These are phyloP conservation scores for Lipotes vexillifer DNA, from an alignment of 2,113 vertebrate genomes.

Conservation along the genomic window DNA sequence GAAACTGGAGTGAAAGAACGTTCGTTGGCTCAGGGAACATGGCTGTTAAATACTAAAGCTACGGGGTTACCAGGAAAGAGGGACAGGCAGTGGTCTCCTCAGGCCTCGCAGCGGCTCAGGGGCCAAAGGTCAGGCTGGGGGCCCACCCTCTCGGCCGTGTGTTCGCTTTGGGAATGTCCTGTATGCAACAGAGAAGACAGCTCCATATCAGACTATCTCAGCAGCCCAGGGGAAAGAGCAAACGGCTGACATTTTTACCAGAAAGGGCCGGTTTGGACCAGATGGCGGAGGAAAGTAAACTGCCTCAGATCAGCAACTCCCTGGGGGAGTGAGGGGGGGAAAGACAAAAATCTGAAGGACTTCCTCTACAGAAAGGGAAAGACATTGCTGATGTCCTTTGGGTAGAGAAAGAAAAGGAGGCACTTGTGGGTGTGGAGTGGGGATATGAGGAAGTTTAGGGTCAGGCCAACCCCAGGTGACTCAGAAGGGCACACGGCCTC, in stretches of 20 bases:
- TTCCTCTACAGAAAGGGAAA: background rate
- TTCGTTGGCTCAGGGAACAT: background rate
- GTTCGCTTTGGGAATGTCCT: background rate
- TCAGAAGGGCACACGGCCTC: background rate
- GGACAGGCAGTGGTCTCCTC: background rate
- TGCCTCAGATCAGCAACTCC: background rate
- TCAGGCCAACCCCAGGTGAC: background rate
- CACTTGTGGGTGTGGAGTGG: background rate
- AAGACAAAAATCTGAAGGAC: background rate
- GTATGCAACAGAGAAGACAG: background rate
- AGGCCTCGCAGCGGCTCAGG: background rate
- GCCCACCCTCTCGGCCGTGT: background rate
- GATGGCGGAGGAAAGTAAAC: background rate
- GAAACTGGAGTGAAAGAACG: rapidly evolving
- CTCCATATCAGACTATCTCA: background rate
- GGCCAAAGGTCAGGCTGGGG: background rate
- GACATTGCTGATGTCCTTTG: background rate
- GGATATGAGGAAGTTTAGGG: background rate
- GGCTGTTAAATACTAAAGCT: slow-evolving; percentile 12
- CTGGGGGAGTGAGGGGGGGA: background rate
- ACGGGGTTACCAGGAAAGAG: background rate
- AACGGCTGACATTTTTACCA: background rate
- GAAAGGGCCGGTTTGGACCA: background rate
- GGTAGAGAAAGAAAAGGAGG: background rate
- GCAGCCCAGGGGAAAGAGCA: background rate